Conservation (phyloP, 2,888 invertebrate genomes). For the Fragum sueziense region DNA sequence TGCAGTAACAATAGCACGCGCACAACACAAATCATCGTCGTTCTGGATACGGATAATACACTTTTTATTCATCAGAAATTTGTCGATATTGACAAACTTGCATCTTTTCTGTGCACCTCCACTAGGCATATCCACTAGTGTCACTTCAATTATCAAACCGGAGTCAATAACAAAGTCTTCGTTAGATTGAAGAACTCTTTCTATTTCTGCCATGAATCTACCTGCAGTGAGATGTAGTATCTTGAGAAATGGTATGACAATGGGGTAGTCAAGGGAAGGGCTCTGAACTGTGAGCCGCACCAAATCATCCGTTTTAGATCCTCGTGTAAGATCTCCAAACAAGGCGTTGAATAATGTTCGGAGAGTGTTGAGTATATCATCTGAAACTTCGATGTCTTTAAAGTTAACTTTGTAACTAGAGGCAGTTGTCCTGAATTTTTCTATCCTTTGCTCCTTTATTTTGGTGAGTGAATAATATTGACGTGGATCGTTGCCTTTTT, state of each 20-base stretch:
- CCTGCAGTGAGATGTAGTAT: conserved; percentile 14
- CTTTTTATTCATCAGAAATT: conserved; percentile 34
- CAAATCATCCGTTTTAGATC: conserved; percentile 26
- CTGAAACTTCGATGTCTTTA: conserved; percentile 20
- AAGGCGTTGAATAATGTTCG: conserved; percentile 25
- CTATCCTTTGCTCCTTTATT: too few species aligned
- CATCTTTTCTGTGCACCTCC: conserved; percentile 38
- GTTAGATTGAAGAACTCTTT: conserved; percentile 17
- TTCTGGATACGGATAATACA: conserved; percentile 46
- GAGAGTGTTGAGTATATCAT: conserved; percentile 24
- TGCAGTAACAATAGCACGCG: conserved; percentile 42
- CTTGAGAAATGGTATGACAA: not conserved
- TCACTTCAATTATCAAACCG: too few species aligned
- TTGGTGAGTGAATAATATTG: conserved; percentile 14
- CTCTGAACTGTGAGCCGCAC: conserved; percentile 34
- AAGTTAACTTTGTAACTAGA: too few species aligned
- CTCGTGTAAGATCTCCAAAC: conserved; percentile 28
- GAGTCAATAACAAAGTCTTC: too few species aligned
- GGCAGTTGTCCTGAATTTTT: too few species aligned
- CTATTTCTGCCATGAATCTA: conserved; percentile 25
- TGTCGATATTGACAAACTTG: conserved; percentile 13
- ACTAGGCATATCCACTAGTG: conserved; percentile 30
- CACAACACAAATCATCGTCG: conserved; percentile 38
- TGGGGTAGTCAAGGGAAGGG: conserved; percentile 31
- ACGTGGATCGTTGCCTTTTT: conserved; percentile 7